phyloP scores from a whole-genome alignment of 2,888 invertebrate species.

The Dichetophora obliterata region DNA sequence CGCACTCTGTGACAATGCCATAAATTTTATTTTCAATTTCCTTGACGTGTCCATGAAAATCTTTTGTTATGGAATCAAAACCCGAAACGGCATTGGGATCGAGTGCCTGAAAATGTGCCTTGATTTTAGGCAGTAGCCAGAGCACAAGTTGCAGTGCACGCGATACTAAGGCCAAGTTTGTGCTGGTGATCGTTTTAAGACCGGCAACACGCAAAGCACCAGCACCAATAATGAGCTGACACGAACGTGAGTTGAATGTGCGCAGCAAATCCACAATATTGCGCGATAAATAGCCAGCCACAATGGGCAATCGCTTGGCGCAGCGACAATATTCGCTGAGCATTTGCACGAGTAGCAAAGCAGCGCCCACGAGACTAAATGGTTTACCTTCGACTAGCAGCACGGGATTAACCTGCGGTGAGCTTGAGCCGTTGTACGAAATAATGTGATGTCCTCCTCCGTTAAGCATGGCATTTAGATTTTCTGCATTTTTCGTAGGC shows the following conservation, averaged over 20 bases:
- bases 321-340: slow-evolving; percentile 92
- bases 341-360: slow-evolving; percentile 88
- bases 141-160: slow-evolving; percentile 85
- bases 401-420: slow-evolving; percentile 72
- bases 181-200: slow-evolving; percentile 92
- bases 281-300: slow-evolving; percentile 84
- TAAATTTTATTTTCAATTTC: slow-evolving; percentile 94
- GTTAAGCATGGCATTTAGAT: slow-evolving; percentile 60
- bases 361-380: slow-evolving; percentile 84
- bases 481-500: slow-evolving; percentile 45
- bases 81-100: slow-evolving; percentile 69
- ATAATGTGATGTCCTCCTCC: slow-evolving; percentile 52
- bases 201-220: slow-evolving; percentile 96
- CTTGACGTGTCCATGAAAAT: slow-evolving; percentile 88
- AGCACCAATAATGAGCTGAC: slow-evolving; percentile 95
- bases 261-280: slow-evolving; percentile 90
- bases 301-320: slow-evolving; percentile 81
- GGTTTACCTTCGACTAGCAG: slow-evolving; percentile 79
- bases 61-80: slow-evolving; percentile 81
- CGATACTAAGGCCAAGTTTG: slow-evolving; percentile 89
- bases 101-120: slow-evolving; percentile 76
- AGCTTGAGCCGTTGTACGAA: slow-evolving; percentile 31
- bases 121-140: slow-evolving; percentile 82
- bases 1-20: slow-evolving; percentile 87
- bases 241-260: slow-evolving; percentile 88